These are phyloP conservation scores for Hirtodrosophila trivittata DNA, from an alignment of 2,888 invertebrate species.

Conservation along the genomic window DNA sequence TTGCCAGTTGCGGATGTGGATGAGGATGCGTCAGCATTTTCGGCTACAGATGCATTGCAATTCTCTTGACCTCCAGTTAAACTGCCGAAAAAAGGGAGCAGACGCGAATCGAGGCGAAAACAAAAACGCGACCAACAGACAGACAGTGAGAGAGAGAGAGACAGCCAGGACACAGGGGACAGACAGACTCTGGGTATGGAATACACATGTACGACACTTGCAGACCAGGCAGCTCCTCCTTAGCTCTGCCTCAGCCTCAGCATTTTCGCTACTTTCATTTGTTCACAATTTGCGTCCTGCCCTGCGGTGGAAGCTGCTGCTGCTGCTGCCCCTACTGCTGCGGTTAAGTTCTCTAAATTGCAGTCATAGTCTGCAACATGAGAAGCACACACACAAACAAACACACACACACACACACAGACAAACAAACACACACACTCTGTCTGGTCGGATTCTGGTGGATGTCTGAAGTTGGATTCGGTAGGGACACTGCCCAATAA, in stretches of 20 bases:
- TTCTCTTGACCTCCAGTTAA: constrained; percentile 75
- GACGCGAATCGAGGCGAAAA: constrained; percentile 37
- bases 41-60: constrained; percentile 56
- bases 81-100: constrained; percentile 58
- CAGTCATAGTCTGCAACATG: constrained; percentile 69
- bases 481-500: constrained; percentile 63
- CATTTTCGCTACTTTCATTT: constrained; percentile 75
- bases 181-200: constrained; percentile 15
- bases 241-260: constrained; percentile 22
- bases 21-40: constrained; percentile 54
- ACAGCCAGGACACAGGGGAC: constrained; percentile 1
- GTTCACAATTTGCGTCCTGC: constrained; percentile 75
- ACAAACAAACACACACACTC: constrained; percentile 2
- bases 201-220: constrained; percentile 57
- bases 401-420: constrained; percentile 6
- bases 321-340: constrained; percentile 20
- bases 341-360: constrained; percentile 77
- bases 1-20: constrained; percentile 3
- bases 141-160: constrained; percentile 2
- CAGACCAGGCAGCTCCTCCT: too few relatives aligned
- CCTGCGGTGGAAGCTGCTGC: constrained; percentile 63
- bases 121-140: constrained; percentile 33
- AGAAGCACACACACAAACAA: constrained; percentile 33
- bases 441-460: constrained; percentile 25
- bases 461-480: constrained; percentile 16